Evolutionary conservation across 1,140 invertebrate genomes (phyloP).

Genomic region (Tribolium castaneum): DNA sequence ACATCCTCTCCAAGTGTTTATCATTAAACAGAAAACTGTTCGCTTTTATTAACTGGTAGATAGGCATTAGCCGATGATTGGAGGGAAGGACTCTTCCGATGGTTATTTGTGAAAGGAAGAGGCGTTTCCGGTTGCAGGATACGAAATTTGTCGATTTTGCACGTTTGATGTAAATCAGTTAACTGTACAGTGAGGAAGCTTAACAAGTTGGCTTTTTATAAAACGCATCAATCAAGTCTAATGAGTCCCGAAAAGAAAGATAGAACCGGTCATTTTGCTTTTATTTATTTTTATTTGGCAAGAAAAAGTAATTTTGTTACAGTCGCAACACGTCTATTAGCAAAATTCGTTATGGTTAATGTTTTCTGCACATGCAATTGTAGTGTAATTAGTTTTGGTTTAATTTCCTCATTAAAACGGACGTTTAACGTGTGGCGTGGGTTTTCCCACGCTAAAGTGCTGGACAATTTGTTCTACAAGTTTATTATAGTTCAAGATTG

Average conservation of each 20-base stretch:
- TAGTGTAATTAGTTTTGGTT: slow-evolving; percentile 8
- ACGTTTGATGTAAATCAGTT: not conserved
- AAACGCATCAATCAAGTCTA: not conserved
- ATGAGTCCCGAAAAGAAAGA: not conserved
- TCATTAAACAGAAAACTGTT: too few species aligned
- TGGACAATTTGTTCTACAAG: not conserved
- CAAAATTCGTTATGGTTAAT: not conserved
- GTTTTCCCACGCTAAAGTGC: not conserved
- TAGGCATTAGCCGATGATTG: too few species aligned
- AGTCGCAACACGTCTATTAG: not conserved
- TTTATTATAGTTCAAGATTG: not conserved
- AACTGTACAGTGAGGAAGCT: not conserved
- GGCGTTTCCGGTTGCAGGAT: too few species aligned
- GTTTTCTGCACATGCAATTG: not conserved
- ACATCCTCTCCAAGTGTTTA: not conserved
- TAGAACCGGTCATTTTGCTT: not conserved
- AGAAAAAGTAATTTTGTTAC: not conserved
- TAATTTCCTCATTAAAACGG: slow-evolving; percentile 12
- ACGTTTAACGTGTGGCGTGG: not conserved
- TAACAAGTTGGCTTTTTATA: not conserved
- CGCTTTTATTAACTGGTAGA: too few species aligned
- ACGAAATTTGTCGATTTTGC: not conserved
- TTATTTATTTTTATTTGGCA: not conserved
- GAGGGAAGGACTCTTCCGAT: too few species aligned
- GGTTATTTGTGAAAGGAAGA: too few species aligned